phyloP scores from a whole-genome alignment of 2,888 invertebrate genomes.

The Apodemia zela region DNA sequence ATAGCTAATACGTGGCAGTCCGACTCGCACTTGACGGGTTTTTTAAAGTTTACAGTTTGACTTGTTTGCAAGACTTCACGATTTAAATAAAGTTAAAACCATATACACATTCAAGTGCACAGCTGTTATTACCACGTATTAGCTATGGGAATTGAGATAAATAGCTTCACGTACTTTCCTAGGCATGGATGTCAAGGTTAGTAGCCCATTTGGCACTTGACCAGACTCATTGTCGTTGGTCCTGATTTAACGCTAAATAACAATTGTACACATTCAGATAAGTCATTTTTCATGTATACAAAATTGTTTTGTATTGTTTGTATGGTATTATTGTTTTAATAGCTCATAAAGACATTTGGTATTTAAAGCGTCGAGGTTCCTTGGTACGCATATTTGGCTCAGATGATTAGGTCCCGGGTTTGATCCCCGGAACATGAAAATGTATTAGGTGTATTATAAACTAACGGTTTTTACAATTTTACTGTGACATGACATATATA shows the following conservation, averaged over 20 bases:
- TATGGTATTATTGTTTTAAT: not conserved
- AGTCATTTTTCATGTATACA: slow-evolving; percentile 1
- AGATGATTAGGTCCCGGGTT: no score
- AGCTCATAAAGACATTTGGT: not conserved
- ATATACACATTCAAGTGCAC: not conserved
- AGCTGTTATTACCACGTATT: not conserved
- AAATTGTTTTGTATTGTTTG: not conserved
- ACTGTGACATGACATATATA: no score
- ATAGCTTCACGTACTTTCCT: slow-evolving; percentile 7
- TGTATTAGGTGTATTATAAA: no score
- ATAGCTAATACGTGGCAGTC: no score
- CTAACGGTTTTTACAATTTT: no score
- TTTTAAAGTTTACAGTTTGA: no score
- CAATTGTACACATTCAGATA: slow-evolving; percentile 3
- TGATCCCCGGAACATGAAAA: no score
- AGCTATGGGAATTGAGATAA: slow-evolving; percentile 5
- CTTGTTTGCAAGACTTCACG: no score
- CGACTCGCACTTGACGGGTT: no score
- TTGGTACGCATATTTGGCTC: not conserved
- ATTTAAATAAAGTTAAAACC: not conserved
- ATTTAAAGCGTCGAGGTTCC: not conserved
- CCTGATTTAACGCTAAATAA: slow-evolving; percentile 5
- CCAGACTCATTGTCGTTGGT: slow-evolving; percentile 13
- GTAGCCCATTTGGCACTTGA: slow-evolving; percentile 4
- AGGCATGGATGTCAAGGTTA: slow-evolving; percentile 11